A percentile compares a stretch with the other conserved stretches of the same genome.
Evolutionary conservation across 2,797 vertebrate species (phyloP).

Genomic region (Neosilurus hyrtlii): DNA sequence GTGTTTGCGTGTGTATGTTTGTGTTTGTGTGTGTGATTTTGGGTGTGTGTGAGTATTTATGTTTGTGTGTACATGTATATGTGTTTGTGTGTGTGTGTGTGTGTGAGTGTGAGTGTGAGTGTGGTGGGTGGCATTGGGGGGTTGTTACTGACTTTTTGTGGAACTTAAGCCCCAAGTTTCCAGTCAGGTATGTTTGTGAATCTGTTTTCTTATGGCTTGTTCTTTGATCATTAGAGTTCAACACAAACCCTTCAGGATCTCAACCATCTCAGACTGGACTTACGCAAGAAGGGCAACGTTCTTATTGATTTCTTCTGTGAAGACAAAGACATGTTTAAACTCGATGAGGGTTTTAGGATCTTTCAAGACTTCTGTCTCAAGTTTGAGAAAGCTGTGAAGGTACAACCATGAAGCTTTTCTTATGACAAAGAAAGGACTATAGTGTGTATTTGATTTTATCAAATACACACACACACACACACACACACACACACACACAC

Average conservation of each 20-base stretch:
- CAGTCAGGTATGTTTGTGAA: no score
- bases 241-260: conserved; percentile 82
- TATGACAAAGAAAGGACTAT: neutral
- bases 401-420: conserved; percentile 54
- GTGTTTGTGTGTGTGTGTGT: neutral
- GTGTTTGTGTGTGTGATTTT: no score
- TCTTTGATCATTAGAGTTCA: conserved; percentile 73
- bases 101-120: neutral
- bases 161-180: neutral
- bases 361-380: conserved; percentile 94
- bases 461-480: no score
- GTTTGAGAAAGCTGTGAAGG: conserved; percentile 96
- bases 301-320: conserved; percentile 99
- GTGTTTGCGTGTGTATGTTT: neutral
- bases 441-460: neutral
- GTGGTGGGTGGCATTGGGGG: neutral
- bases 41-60: no score
- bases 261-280: conserved; percentile 79
- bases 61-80: no score
- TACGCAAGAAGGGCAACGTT: conserved; percentile 83
- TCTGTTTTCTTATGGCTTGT: neutral
- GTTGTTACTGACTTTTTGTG: neutral
- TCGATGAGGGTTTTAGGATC: conserved; percentile 96
- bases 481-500: no score
- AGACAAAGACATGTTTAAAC: conserved; percentile 95